Conservation (phyloP, 23 tunicate genomes). For the Trididemnum nubilum region DNA sequence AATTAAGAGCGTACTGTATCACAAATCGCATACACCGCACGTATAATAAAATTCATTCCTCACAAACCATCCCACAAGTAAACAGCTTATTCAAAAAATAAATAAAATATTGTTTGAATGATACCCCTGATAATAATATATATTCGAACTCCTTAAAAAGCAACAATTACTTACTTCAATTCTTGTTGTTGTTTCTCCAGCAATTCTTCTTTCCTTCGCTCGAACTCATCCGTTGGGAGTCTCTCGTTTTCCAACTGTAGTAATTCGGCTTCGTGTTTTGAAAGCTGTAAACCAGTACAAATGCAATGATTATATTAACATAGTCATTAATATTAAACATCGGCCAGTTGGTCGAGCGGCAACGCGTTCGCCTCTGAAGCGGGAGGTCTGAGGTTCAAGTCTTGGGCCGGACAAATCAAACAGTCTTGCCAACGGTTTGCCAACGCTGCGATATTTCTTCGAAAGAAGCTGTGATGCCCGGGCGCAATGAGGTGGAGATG, state of each 20-base stretch:
- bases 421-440: neutral
- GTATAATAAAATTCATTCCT: too few relatives aligned
- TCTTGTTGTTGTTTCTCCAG: slow-evolving; percentile 44
- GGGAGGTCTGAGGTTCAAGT: neutral
- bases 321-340: neutral
- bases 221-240: slow-evolving; percentile 63
- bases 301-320: neutral
- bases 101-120: too few relatives aligned
- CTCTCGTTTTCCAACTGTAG: slow-evolving; percentile 48
- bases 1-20: too few relatives aligned
- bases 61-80: too few relatives aligned
- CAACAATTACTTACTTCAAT: slow-evolving; percentile 47
- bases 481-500: too few relatives aligned
- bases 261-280: slow-evolving; percentile 65
- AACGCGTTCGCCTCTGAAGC: neutral
- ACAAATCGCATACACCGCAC: too few relatives aligned
- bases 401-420: neutral
- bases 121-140: too few relatives aligned
- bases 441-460: neutral
- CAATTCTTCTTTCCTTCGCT: slow-evolving; percentile 42
- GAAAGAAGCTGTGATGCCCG: neutral
- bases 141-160: too few relatives aligned
- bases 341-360: too few relatives aligned
- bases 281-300: slow-evolving; percentile 28
- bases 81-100: too few relatives aligned